Base-by-base conservation (phyloP, 2,113 vertebrate species). In the Girardinichthys multiradiatus region DNA sequence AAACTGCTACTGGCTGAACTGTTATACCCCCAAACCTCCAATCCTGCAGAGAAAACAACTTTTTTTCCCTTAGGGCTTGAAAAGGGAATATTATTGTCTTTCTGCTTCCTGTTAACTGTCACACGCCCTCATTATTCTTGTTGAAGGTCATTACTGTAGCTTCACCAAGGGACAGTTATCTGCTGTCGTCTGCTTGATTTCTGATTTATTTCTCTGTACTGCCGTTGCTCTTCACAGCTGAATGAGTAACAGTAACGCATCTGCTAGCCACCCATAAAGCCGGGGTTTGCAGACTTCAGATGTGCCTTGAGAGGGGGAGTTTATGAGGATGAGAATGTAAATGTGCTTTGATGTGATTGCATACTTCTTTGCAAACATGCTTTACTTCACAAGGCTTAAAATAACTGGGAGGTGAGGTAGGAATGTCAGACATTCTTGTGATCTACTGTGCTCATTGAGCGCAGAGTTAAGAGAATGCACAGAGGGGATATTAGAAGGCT, bases 401-500 rank as follows among this genome's bases (percentile, higher is more conserved):
- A 77, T 30, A 74, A 19, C 29, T 2, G 35, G 33, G 24, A 35
- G 39, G 27, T n/a, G 2, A 67, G 30, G n/a, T 0, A 13, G 29
- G 60, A 70, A 12, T 58, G 66, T 61, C 64, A 30, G 57, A 76
- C 64, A 39, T 51, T 64, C 27, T 72, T 42, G 45, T 77, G 74
- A 90, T 85, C 81, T 80, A 69, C 68, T 11, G 35, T 24, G 24
- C 31, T 42, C 27, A 13, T 39, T 30, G 42, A 64, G 68, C 60
- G 27, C 27, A 57, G 31, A 1, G 17, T 29, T 54, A 62, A 13
- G 45, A 65, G 57, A 54, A 65, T 28, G 27, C 59, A 42, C 45
- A 24, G 2, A 28, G 57, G 54, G 51, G 37, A 35, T 33, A 67
- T 62, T 31, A 26, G 39, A 69, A 51, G 72, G 74, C 58, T 81